Percentiles rank a stretch among this genome's conserved stretches.
These are phyloP conservation scores for Pseudopleuronectes americanus DNA, from an alignment of 2,797 vertebrate genomes.

Conservation along the genomic window DNA sequence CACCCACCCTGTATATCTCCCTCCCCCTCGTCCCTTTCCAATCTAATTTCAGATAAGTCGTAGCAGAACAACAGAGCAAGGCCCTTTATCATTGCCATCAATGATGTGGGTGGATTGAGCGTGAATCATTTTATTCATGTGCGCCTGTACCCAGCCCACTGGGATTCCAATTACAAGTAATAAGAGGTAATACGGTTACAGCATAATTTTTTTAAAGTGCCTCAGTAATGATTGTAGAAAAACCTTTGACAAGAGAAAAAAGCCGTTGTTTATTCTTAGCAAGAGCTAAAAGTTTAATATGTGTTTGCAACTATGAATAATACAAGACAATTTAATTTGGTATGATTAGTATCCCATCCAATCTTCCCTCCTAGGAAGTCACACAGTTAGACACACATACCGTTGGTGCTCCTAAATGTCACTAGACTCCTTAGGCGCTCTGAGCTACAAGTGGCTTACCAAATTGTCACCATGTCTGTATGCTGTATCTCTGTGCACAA, in stretches of 20 bases:
- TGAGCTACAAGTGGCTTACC: constrained; percentile 19
- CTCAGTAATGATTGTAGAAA: constrained; percentile 64
- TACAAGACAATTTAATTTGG: constrained; percentile 49
- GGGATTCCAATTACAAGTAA: constrained; percentile 77
- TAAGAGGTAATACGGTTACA: constrained; percentile 78
- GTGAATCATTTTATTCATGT: constrained; percentile 79
- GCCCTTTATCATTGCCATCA: constrained; percentile 81
- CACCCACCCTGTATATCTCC: constrained; percentile 75
- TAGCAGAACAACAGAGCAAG: constrained; percentile 76
- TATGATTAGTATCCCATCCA: constrained; percentile 35
- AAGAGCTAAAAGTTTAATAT: constrained; percentile 41
- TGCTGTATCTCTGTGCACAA: too few species aligned
- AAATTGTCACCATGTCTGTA: not conserved
- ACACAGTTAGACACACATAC: not conserved
- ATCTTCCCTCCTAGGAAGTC: constrained; percentile 6
- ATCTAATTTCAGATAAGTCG: constrained; percentile 83
- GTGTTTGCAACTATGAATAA: constrained; percentile 50
- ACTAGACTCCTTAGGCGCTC: not conserved
- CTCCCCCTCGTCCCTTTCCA: constrained; percentile 76
- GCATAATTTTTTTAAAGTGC: constrained; percentile 75
- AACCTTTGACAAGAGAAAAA: constrained; percentile 61
- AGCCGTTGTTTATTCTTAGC: constrained; percentile 49
- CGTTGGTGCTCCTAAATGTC: constrained; percentile 1
- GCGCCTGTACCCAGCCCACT: constrained; percentile 60
- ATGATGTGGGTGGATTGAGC: constrained; percentile 81